Evolutionary conservation across 1,140 invertebrate species (phyloP).

Genomic region (Papilio polyxenes): DNA sequence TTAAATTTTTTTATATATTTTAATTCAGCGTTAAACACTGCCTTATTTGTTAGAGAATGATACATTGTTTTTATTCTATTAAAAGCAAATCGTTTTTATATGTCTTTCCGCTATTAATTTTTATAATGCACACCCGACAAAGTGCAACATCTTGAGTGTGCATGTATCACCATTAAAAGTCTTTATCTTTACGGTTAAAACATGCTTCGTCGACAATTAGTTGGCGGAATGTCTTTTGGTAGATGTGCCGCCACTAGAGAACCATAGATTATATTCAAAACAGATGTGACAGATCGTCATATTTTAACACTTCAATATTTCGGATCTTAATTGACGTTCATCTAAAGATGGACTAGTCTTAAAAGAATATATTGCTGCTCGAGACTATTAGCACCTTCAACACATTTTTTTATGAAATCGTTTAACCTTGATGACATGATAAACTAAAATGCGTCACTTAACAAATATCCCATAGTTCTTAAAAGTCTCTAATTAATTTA

Average conservation of each 20-base stretch:
- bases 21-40: background rate
- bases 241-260: constrained; percentile 15
- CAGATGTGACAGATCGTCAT: constrained; percentile 4
- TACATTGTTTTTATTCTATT: background rate
- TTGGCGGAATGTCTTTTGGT: constrained; percentile 34
- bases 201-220: constrained; percentile 55
- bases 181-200: constrained; percentile 58
- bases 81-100: background rate
- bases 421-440: background rate
- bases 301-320: background rate
- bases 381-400: background rate
- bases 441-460: background rate
- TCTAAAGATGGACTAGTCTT: background rate
- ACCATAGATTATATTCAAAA: constrained; percentile 8
- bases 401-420: background rate
- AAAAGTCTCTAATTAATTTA: background rate
- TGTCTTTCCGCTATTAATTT: background rate
- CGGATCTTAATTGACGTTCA: background rate
- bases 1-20: background rate
- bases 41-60: too few relatives aligned
- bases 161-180: constrained; percentile 46
- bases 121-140: constrained; percentile 26
- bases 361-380: background rate
- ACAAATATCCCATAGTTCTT: background rate
- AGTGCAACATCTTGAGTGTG: constrained; percentile 51